Evolutionary conservation across 2,797 vertebrate species (phyloP), one percentile per base, ranked within the genome.

Genomic region (Lophotriccus pileatus): DNA sequence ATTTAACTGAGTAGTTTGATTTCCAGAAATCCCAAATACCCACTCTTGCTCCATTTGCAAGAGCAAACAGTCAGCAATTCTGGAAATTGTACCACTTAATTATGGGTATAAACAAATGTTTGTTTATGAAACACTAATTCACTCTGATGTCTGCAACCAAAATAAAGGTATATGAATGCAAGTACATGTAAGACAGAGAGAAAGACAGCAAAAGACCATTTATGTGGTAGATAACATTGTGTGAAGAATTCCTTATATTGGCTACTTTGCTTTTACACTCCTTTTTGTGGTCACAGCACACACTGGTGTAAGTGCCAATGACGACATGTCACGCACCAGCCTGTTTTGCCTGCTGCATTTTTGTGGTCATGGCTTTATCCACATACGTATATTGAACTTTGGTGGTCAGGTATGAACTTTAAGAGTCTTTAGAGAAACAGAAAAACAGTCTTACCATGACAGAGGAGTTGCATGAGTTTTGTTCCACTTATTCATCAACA

Each of bases 311-410:
- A 62, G 8, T 80, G 28, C 3, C n/a, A 19, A 37, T 8, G 16
- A 36, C 6, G 84, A 43, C 2, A 21, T 1, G 11, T 44, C 41
- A 47, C 18, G 50, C 3, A 50, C 2, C 10, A 43, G 19, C 11
- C 58, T 20, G 1, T 50, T 75, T 58, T 69, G 12, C 50, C 39
- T 41, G 3, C 28, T 87, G 27, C 11, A 15, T 70, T 80, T 91
- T 74, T 44, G 36, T 15, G 25, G 13, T 76, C 4, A 1, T 13
- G 9, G 18, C 20, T 81, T 67, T 83, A 76, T 23, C 25, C 13
- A 52, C 3, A 12, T 15, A 39, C 1, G 3, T 50, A 66, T 62
- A 22, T 28, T 0, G 0, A 69, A 63, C 0, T 2, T 8, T 52
- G 36, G 9, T 49, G 10, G 12, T 28, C 37, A 52, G 7, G 14